phyloP scores from a whole-genome alignment of 2,113 vertebrate species.

The Paramisgurnus dabryanus region DNA sequence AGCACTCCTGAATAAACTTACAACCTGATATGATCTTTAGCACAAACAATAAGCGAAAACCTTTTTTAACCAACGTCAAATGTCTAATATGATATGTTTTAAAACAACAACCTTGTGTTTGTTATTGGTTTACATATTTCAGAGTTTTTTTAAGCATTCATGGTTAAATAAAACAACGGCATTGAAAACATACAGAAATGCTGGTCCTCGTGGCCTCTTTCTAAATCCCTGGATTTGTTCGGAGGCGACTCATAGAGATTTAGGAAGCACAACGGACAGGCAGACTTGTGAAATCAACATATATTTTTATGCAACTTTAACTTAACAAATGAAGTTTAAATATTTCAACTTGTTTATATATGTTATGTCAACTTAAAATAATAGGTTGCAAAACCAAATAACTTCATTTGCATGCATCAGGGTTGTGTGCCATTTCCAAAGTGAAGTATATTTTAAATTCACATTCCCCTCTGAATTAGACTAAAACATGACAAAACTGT shows the following conservation, averaged over 20 bases:
- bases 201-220: slow-evolving; percentile 38
- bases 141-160: too few species aligned
- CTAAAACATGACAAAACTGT: too few species aligned
- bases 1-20: slow-evolving; percentile 10
- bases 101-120: neutral
- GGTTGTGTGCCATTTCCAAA: neutral
- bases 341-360: too few species aligned
- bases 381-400: too few species aligned
- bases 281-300: neutral
- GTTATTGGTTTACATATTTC: neutral
- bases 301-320: too few species aligned
- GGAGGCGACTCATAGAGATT: slow-evolving; percentile 61
- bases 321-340: too few species aligned
- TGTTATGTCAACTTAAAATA: too few species aligned
- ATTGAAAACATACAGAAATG: too few species aligned
- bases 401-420: neutral
- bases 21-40: slow-evolving; percentile 15
- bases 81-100: neutral
- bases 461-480: too few species aligned
- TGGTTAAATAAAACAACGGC: too few species aligned
- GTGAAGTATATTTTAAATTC: neutral
- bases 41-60: neutral
- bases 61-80: neutral
- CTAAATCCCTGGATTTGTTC: slow-evolving; percentile 67
- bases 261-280: slow-evolving; percentile 61